Base-by-base conservation (phyloP, 1,140 invertebrate species). In the Drosophila tani region DNA sequence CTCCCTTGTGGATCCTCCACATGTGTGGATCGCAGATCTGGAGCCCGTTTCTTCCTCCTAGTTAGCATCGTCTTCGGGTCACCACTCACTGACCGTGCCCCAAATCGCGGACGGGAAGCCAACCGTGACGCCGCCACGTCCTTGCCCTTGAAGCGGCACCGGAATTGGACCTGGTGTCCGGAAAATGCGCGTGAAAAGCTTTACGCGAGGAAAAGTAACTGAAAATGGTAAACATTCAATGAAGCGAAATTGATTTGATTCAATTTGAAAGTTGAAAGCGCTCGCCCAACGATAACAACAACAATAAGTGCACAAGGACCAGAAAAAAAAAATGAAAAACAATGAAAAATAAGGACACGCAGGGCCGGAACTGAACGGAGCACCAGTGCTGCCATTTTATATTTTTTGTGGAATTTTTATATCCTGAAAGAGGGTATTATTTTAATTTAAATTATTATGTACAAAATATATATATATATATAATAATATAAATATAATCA, bases 231-330 rank as follows among this genome's bases (percentile, higher is more conserved):
- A 87, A 87, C 76, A 87, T 77, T 73, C 80, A 86, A 86, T 87
- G 82, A 87, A 86, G 80, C 80, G 67, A 76, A 87, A 86, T 86
- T 86, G 82, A 86, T 86, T 86, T 86, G 79, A 86, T 86, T 86
- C 69, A 83, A 86, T 87, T 86, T 76, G 50, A 73, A 87, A 87
- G 83, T 79, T 86, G 79, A 70, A 73, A 71, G 53, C 53, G 46
- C 38, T 19, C 43, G 56, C 32, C n/a, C 67, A 17, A 17, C 43
- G 66, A 71, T 41, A 59, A 70, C 51, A 70, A 70, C 35, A 66
- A 46, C 43, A 41, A 38, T 2, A 35, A 35, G 15, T 15, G 38
- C 5, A 57, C 3, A 11, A 35, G 35, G 12, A 63, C n/a, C 24
- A 35, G 38, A 47, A 11, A 9, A 41, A 64, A 15, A 15, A 15